Conservation (phyloP, 2,888 invertebrate genomes). For the Nomada hirtipes region DNA sequence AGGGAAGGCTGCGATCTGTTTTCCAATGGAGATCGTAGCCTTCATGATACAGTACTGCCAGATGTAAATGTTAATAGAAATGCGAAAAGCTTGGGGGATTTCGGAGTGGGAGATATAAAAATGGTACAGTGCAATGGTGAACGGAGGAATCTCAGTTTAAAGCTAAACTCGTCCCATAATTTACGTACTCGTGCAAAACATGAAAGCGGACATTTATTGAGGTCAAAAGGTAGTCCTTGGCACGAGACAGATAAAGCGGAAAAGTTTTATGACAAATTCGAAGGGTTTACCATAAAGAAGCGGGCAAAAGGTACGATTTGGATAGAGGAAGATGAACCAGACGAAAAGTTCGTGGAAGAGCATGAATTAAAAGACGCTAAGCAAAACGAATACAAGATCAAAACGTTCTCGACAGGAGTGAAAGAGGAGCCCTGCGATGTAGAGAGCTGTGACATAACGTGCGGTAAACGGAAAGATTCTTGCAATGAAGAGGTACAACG, state of each 20-base stretch:
- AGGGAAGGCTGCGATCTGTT: constrained; percentile 80
- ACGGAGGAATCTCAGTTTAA: constrained; percentile 79
- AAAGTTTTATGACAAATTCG: constrained; percentile 80
- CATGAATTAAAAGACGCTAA: constrained; percentile 60
- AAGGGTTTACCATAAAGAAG: constrained; percentile 81
- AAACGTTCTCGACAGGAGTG: constrained; percentile 41
- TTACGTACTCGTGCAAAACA: constrained; percentile 81
- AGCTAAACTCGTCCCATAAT: constrained; percentile 80
- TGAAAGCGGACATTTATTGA: constrained; percentile 81
- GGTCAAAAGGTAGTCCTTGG: constrained; percentile 82
- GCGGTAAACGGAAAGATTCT: constrained; percentile 42
- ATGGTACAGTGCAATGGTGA: constrained; percentile 83
- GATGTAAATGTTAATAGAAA: constrained; percentile 74
- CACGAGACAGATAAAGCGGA: constrained; percentile 79
- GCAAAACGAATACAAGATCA: constrained; percentile 55
- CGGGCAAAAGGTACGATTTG: constrained; percentile 83
- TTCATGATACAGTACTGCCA: constrained; percentile 75
- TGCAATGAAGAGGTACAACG: constrained; percentile 33
- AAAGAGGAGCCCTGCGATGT: constrained; percentile 29
- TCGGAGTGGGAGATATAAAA: constrained; percentile 76
- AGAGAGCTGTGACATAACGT: constrained; percentile 24
- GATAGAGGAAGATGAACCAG: constrained; percentile 81
- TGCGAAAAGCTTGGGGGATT: constrained; percentile 73
- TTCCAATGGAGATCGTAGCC: constrained; percentile 77
- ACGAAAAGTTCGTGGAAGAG: constrained; percentile 71